phyloP scores from a whole-genome alignment of 2,888 invertebrate genomes.

The Gortyna flavago region DNA sequence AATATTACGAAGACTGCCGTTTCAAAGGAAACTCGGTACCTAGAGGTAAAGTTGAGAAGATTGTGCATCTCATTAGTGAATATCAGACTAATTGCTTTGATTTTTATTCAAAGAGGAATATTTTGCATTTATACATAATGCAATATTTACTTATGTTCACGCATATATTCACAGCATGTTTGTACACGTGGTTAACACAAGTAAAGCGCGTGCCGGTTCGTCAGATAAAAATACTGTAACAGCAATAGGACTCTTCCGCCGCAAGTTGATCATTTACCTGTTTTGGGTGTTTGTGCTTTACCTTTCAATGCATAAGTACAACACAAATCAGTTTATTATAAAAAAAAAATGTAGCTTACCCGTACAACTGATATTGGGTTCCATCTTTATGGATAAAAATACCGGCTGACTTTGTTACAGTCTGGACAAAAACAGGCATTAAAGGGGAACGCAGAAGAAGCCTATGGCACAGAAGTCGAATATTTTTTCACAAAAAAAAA shows the following conservation, averaged over 20 bases:
- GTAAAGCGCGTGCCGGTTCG: too few relatives aligned
- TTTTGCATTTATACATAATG: background rate
- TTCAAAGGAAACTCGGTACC: conserved; percentile 12
- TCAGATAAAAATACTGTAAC: too few relatives aligned
- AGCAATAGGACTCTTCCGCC: background rate
- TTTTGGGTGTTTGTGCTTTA: background rate
- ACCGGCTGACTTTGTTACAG: too few relatives aligned
- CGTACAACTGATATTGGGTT: background rate
- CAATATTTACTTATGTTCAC: background rate
- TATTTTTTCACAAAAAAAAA: too few relatives aligned
- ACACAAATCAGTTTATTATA: background rate
- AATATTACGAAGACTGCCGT: conserved; percentile 11
- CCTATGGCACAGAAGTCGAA: too few relatives aligned
- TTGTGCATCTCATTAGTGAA: conserved; percentile 24
- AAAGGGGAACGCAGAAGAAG: too few relatives aligned
- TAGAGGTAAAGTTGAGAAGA: conserved; percentile 20
- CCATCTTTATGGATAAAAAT: background rate
- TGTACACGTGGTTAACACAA: too few relatives aligned
- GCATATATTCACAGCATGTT: too few relatives aligned
- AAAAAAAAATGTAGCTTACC: background rate
- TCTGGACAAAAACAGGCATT: too few relatives aligned
- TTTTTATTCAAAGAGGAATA: conserved; percentile 3
- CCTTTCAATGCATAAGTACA: background rate
- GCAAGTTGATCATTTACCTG: too few relatives aligned
- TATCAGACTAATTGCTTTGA: conserved; percentile 3